Evolutionary conservation across 2,113 vertebrate genomes (phyloP).

Genomic region (Peucedramus taeniatus): DNA sequence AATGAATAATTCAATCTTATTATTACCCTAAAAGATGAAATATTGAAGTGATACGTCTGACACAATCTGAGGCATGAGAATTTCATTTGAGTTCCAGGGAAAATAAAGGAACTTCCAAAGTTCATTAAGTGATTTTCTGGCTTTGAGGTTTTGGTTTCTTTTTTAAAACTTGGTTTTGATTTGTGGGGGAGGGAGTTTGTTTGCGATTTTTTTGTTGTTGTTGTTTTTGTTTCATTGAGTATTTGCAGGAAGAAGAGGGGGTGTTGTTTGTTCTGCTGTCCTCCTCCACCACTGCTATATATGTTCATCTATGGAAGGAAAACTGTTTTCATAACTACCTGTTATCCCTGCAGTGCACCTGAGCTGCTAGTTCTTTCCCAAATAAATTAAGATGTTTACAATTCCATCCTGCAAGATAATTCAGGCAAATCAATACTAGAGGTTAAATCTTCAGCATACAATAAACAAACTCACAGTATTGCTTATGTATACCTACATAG

Average conservation of each 20-base stretch:
- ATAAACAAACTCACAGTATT: neutral
- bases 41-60: neutral
- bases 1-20: neutral
- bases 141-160: neutral
- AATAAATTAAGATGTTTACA: neutral
- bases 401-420: neutral
- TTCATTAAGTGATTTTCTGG: neutral
- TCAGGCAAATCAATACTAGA: neutral
- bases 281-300: rapidly evolving
- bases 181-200: too few relatives aligned
- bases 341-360: neutral
- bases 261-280: neutral
- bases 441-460: neutral
- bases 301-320: neutral
- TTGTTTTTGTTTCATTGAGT: neutral
- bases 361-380: neutral
- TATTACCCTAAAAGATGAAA: neutral
- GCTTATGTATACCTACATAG: neutral
- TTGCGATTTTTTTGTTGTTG: neutral
- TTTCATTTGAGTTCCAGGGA: neutral
- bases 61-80: neutral
- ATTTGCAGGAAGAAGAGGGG: neutral
- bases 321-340: neutral
- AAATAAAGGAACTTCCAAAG: neutral
- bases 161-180: neutral